Conservation (phyloP, 2,797 vertebrate genomes). For the Anolis apletophallus region DNA sequence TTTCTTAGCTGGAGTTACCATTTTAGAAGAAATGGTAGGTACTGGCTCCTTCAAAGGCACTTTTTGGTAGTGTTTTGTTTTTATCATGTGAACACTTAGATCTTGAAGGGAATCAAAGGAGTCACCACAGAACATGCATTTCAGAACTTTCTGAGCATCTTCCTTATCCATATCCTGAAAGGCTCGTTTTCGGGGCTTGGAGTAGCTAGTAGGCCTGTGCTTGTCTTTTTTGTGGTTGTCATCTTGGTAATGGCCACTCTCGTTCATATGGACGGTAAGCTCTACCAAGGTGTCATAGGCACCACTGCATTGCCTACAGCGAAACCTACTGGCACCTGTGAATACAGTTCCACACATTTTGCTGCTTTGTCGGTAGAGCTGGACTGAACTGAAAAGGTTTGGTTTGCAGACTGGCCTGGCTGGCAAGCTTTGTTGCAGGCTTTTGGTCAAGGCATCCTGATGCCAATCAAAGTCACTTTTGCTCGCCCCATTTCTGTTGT, state of each 20-base stretch:
- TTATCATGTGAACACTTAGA: constrained; percentile 99
- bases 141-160: constrained; percentile 97
- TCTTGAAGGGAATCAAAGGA: constrained; percentile 99
- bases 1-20: constrained; percentile 94
- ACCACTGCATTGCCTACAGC: constrained; percentile 96
- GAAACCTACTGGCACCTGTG: constrained; percentile 96
- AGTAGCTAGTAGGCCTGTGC: constrained; percentile 89
- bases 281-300: constrained; percentile 98
- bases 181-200: constrained; percentile 93
- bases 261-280: constrained; percentile 97
- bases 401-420: constrained; percentile 90
- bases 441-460: constrained; percentile 96
- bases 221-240: constrained; percentile 95
- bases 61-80: constrained; percentile 99
- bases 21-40: constrained; percentile 92
- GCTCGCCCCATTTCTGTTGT: constrained; percentile 89
- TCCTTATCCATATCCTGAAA: constrained; percentile 98
- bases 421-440: constrained; percentile 92
- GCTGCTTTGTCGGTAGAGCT: constrained; percentile 94
- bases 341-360: constrained; percentile 93
- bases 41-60: constrained; percentile 99
- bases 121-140: constrained; percentile 99
- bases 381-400: constrained; percentile 98
- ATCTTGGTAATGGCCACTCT: constrained; percentile 97
- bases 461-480: constrained; percentile 98